Base-by-base conservation (phyloP, 1,140 invertebrate genomes). In the Cherax destructor region DNA sequence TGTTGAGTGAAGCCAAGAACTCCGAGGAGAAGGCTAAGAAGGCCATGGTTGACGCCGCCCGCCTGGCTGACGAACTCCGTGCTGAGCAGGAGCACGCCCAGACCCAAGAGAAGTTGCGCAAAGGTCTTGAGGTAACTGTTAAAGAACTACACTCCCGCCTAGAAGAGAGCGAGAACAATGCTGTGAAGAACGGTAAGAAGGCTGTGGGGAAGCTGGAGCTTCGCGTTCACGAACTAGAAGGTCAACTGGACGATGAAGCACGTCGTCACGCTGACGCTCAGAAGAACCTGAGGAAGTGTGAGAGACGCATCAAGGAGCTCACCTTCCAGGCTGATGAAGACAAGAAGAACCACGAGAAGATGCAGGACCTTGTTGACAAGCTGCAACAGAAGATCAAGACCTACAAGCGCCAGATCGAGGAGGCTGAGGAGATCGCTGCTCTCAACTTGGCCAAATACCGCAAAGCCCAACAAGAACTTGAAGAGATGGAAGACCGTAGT, bases 121-220 rank as follows among this genome's bases (percentile, higher is more conserved):
- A 91, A 72, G 89, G 74, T 10, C 83, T 91, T 47, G 89, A 91
- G 50, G 61, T 59, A 47, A 77, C 74, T 10, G 85, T 96, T 83
- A 96, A 96, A 94, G 96, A 96, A 92, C 94, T 92, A 21, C 93
- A 95, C 94, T 97, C 98, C 92, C 97, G 99, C 94, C 96, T 99
- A 93, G 98, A 99, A 94, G 98, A 99, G 95, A 98, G 98, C 92
- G 99, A 99, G 95, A 97, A 97, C 93, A 98, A 98, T 94, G 98
- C 93, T 79, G 61, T 92, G 56, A 93, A 93, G 78, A 88, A 49
- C 49, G 86, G 91, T 78, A 91, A 88, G 72, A 96, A 96, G 93
- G 95, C 95, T 72, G 61, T 92, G 88, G 96, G 95, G 93, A 96
- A 96, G 94, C 77, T 93, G 30, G 93, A 93, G 65, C 49, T 24